Base-by-base conservation (phyloP, 2,113 vertebrate species). In the Osmerus eperlanus region DNA sequence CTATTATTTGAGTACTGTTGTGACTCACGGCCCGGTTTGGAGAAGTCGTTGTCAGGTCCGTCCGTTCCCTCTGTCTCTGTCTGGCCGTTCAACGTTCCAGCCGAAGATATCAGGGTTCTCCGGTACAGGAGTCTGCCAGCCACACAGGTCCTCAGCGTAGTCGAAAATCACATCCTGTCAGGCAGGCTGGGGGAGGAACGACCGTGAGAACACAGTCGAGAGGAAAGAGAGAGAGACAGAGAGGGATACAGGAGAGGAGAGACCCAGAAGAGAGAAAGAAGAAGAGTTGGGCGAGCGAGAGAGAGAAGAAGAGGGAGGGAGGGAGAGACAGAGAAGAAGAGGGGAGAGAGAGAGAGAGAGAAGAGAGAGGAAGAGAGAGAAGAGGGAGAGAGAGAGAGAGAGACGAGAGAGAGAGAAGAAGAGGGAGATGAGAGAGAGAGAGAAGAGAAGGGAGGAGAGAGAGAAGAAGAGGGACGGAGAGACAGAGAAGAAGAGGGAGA, bases 1-100 rank as follows among this genome's bases (percentile, higher is more conserved):
- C 0, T 7, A 41, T 41, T 2, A 41, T 32, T 32, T 32, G 36
- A 41, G 36, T 41, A 6, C 8, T 41, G 36, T 41, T 9, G 36
- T 41, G 6, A 72, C 89, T 89, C 81, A 94, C 94, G 36, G 47
- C 93, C 93, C 71, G 94, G 94, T 85, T 81, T 93, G 19, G 94
- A 94, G 78, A 91, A 95, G 78, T 95, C 94, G 47, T 92, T 80
- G 3, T 90, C 52, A 4, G 94, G 94, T n/a, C 94, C n/a, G n/a
- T n/a, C 93, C 18, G 87, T 90, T 1, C 83, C 88, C 0, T 65
- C 78, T 18, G 84, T 84, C 0, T 88, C 52, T 9, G 90, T 87
- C 15, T 0, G 1, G 3, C 93, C 36, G 51, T 0, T 86, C 28
- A 91, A 47, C 82, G 84, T 0, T 2, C 59, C 94, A 94, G 41